These are phyloP conservation scores for Siderastrea radians DNA, from an alignment of 92 coral and sea anemone genomes.

Conservation along the genomic window DNA sequence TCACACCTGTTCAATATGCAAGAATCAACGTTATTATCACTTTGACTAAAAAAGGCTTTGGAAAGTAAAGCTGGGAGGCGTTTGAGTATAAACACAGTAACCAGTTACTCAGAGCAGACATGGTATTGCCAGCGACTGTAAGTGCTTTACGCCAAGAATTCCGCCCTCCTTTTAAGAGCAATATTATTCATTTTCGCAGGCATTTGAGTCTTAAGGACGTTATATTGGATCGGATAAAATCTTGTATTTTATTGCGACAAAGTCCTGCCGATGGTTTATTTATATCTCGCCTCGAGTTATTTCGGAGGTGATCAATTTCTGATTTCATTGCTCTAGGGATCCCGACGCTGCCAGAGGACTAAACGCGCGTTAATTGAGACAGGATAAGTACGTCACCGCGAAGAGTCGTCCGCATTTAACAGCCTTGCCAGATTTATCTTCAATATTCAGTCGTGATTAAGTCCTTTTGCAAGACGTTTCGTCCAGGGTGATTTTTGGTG, in stretches of 20 bases:
- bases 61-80: neutral
- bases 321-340: neutral
- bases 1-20: neutral
- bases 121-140: neutral
- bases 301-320: conserved; percentile 22
- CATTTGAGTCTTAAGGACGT: neutral
- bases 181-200: conserved; percentile 13
- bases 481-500: neutral
- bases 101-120: neutral
- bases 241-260: conserved; percentile 26
- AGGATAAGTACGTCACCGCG: neutral
- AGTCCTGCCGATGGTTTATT: conserved; percentile 24
- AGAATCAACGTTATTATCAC: neutral
- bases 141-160: conserved; percentile 36
- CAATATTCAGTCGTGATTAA: neutral
- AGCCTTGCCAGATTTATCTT: neutral
- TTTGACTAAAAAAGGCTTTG: neutral
- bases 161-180: neutral
- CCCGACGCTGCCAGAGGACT: neutral
- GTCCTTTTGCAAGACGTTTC: neutral
- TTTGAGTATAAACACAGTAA: neutral
- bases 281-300: conserved; percentile 28
- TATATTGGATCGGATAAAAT: conserved; percentile 30
- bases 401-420: neutral
- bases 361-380: neutral